Evolutionary conservation across 2,888 invertebrate species (phyloP), one percentile per base, ranked within the genome.

Genomic region (Zaprionus bogoriensis): DNA sequence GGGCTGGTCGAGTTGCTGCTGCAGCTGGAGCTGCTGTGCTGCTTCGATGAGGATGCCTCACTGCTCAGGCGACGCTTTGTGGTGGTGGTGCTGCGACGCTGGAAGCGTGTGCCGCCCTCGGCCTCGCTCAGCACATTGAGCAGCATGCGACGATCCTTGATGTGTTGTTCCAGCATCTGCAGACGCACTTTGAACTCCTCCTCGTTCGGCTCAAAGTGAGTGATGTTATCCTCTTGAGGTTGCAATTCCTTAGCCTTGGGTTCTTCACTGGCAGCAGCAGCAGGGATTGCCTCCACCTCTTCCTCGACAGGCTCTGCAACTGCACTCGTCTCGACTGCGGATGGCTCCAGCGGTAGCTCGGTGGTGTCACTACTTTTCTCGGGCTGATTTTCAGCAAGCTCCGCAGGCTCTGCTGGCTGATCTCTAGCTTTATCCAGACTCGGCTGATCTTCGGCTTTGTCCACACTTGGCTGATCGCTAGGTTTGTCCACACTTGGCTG

Each of bases 151-250:
- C 69, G 78, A 28, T 77, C 71, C 47, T 77, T 67, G 44, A 89
- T 87, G 2, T 81, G 69, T 10, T 66, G 55, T 14, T 88, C 77
- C 14, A 89, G 69, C 2, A 88, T 28, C 19, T 67, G 45, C 9
- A 89, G 55, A 4, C 88, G 77, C 1, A 45, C 39, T 3, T 46
- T 72, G 3, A 88, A 81, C 54, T 77, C 66, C 0, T 68, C 62
- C 1, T 52, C 39, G 12, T 71, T 67, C 20, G 76, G 54, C 19
- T 89, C 87, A 19, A 89, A 89, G 22, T 82, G 76, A n/a, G 89
- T 67, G 51, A 66, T 36, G 68, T 22, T n/a, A 22, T 41, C 41
- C 12, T 22, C 41, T n/a, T 22, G 41, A n/a, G 41, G 20, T 17
- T 36, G 14, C 3, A 9, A 17, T 14, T 12, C 14, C 14, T 14